phyloP scores from a whole-genome alignment of 2,888 invertebrate genomes.

The Tenthredo notha region DNA sequence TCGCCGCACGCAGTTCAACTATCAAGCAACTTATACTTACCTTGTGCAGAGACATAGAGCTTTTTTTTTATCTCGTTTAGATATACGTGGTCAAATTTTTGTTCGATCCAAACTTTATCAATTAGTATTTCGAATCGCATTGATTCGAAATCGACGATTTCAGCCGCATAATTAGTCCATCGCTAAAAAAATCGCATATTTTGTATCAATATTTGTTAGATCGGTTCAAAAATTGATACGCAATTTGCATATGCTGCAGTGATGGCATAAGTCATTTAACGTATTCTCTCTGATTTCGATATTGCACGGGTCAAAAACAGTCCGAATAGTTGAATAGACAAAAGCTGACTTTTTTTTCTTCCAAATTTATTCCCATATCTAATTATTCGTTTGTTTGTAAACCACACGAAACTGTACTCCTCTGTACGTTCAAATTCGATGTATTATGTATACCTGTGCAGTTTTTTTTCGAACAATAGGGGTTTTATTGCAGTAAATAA shows the following conservation, averaged over 20 bases:
- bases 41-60: neutral
- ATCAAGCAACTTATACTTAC: constrained; percentile 11
- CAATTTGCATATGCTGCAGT: neutral
- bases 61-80: neutral
- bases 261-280: neutral
- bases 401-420: neutral
- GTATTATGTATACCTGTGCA: neutral
- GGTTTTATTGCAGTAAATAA: neutral
- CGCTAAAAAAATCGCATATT: no score
- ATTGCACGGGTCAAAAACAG: constrained; percentile 3
- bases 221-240: neutral
- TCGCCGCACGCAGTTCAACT: constrained; percentile 56
- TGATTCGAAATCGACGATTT: neutral
- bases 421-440: neutral
- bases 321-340: neutral
- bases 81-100: neutral
- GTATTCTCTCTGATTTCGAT: neutral
- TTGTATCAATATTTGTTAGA: neutral
- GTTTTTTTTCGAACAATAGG: neutral
- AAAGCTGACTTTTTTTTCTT: neutral
- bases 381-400: constrained; percentile 13
- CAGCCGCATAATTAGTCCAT: neutral
- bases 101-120: neutral
- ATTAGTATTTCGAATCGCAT: neutral
- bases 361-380: constrained; percentile 8